phyloP scores from a whole-genome alignment of 1,140 invertebrate species.

The Chymomyza costata region DNA sequence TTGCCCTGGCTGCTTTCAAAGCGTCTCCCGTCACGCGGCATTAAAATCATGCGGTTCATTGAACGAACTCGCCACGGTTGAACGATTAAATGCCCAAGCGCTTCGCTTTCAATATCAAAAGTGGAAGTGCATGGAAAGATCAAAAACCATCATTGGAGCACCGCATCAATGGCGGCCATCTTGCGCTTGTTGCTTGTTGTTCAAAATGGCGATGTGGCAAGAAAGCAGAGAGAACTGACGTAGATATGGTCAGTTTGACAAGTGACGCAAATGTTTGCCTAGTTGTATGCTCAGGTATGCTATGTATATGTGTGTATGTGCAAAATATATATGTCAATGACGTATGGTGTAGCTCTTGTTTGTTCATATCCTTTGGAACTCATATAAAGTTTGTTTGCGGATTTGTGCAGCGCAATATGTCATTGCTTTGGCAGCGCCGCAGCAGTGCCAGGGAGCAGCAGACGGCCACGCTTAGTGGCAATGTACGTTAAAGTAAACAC shows the following conservation, averaged over 20 bases:
- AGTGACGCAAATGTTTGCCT: slow-evolving; percentile 56
- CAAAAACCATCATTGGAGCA: no score
- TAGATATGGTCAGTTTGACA: slow-evolving; percentile 55
- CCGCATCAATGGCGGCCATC: slow-evolving; percentile 16
- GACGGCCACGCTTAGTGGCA: slow-evolving; percentile 64
- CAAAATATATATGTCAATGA: slow-evolving; percentile 70
- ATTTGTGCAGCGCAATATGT: slow-evolving; percentile 72
- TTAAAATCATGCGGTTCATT: slow-evolving; percentile 71
- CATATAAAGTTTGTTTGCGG: slow-evolving; percentile 73
- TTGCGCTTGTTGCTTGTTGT: slow-evolving; percentile 35
- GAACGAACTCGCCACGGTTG: slow-evolving; percentile 10
- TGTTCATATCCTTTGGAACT: slow-evolving; percentile 70
- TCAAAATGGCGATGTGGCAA: slow-evolving; percentile 5
- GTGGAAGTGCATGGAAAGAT: slow-evolving; percentile 44
- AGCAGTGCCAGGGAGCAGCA: slow-evolving; percentile 4
- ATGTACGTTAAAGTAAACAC: slow-evolving; percentile 71
- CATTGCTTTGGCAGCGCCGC: slow-evolving; percentile 39
- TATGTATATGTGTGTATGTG: slow-evolving; percentile 4
- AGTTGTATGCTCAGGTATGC: no score
- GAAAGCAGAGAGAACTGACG: slow-evolving; percentile 8
- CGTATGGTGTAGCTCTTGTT: slow-evolving; percentile 44
- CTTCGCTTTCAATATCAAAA: slow-evolving; percentile 59
- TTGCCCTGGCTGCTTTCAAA: no score
- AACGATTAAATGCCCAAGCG: slow-evolving; percentile 36
- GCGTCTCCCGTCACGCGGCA: slow-evolving; percentile 14